Conservation (phyloP, 2,113 vertebrate species). For the Lota lota region DNA sequence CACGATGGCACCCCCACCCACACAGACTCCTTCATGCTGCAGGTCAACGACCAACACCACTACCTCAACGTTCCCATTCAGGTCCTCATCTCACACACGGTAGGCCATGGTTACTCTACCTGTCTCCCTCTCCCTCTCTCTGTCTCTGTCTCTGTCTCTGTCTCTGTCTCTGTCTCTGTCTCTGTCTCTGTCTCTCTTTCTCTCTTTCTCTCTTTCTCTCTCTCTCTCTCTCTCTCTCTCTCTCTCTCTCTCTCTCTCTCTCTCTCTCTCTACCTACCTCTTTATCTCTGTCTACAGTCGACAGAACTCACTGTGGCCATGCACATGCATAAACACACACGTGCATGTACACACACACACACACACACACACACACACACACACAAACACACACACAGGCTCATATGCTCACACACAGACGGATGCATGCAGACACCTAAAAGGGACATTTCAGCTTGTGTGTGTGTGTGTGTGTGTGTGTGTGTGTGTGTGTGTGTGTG, state of each 20-base stretch:
- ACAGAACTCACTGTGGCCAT: background rate
- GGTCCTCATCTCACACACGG: slow-evolving; percentile 76
- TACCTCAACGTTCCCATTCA: slow-evolving; percentile 84
- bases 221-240: no score
- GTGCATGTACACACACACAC: background rate
- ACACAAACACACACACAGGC: slow-evolving; percentile 1
- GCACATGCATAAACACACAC: slow-evolving; percentile 11
- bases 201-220: no score
- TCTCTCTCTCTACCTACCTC: no score
- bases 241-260: no score
- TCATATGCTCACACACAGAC: background rate
- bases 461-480: background rate
- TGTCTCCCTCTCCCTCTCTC: no score
- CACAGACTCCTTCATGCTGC: slow-evolving; percentile 77
- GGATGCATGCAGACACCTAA: background rate
- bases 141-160: no score
- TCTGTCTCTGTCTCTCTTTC: no score
- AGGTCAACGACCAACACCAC: slow-evolving; percentile 86
- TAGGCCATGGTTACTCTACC: slow-evolving; percentile 45
- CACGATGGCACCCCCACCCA: slow-evolving; percentile 77
- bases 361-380: slow-evolving; percentile 9
- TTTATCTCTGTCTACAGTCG: background rate
- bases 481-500: background rate
- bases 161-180: no score
- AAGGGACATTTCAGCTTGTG: background rate